Evolutionary conservation across 2,797 vertebrate species (phyloP), one percentile per base, ranked within the genome.

Genomic region (Periparus ater): DNA sequence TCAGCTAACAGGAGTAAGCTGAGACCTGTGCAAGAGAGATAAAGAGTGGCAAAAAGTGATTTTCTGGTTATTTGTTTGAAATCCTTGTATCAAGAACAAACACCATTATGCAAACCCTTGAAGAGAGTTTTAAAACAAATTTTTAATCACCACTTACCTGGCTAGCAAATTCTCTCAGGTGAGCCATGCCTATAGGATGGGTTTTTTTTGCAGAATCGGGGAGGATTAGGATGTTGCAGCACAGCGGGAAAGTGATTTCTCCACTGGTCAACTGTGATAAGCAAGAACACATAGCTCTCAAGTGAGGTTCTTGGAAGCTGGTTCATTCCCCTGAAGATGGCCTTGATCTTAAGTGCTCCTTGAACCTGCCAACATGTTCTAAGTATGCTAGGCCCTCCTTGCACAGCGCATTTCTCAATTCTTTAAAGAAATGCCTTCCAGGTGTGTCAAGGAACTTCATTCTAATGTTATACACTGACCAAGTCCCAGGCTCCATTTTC

Each of bases 101-200:
- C 21, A 38, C 4, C 22, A 8, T 10, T 7, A 50, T 1, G 12
- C 15, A 65, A 71, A 53, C 11, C 81, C 32, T 55, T 12, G 13
- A 65, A 66, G 57, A 19, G 13, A 17, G 38, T 42, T 85, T 65
- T 54, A 48, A 78, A 85, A 61, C 7, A 63, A 11, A 12, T 5
- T 25, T 75, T 85, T 62, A 55, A 89, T 44, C 5, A 10, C n/a
- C 47, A 19, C 85, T 84, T 88, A 98, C 97, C 97, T 98, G 97
- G 68, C 84, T 96, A 85, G 96, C 97, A 84, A 98, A 97, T n/a
- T 97, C 97, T 89, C 97, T 82, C 76, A 98, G 88, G 68, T 98
- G 97, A 92, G 97, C 97, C 97, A 98, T 98, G 94, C 63, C 93
- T 73, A 67, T 27, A 61, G 80, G 83, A 81, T 9, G 63, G 63